Percentiles rank a stretch among this genome's conserved stretches.
These are phyloP conservation scores for Piaya cayana DNA, from an alignment of 2,113 vertebrate genomes.

Conservation along the genomic window DNA sequence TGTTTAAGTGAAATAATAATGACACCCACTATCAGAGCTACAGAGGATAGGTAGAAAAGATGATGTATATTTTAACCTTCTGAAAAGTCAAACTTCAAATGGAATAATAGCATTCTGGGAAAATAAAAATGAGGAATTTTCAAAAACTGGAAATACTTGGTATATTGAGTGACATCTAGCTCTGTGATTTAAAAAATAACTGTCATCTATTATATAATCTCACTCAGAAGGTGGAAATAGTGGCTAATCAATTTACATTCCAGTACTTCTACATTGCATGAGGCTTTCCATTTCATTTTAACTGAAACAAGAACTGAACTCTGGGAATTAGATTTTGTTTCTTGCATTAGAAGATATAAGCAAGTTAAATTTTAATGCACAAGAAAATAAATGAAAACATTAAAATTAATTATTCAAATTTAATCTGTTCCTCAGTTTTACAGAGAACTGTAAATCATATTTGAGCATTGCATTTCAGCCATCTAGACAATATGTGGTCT, in stretches of 20 bases:
- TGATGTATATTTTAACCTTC: neutral
- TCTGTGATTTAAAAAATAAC: neutral
- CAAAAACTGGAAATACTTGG: slow-evolving; percentile 16
- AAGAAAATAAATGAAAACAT: slow-evolving; percentile 72
- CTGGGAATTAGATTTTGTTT: slow-evolving; percentile 56
- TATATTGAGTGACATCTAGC: neutral
- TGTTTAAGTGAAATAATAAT: neutral
- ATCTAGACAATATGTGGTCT: slow-evolving; percentile 40
- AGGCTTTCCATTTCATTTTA: neutral
- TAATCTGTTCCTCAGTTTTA: slow-evolving; percentile 70
- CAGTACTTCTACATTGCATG: neutral
- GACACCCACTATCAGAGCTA: neutral
- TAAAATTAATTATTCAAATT: slow-evolving; percentile 81
- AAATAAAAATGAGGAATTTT: neutral
- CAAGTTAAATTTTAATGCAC: slow-evolving; percentile 75
- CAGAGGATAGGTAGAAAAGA: neutral
- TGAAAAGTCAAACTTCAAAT: slow-evolving; percentile 7
- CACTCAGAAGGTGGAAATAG: neutral
- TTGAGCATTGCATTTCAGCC: slow-evolving; percentile 25
- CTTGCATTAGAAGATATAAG: slow-evolving; percentile 56
- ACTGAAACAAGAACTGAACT: slow-evolving; percentile 44
- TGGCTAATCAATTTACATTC: neutral
- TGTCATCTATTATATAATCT: neutral
- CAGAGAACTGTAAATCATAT: slow-evolving; percentile 49
- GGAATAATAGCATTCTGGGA: neutral